Base-by-base conservation (phyloP, 2,113 vertebrate species). In the Otolemur garnettii region DNA sequence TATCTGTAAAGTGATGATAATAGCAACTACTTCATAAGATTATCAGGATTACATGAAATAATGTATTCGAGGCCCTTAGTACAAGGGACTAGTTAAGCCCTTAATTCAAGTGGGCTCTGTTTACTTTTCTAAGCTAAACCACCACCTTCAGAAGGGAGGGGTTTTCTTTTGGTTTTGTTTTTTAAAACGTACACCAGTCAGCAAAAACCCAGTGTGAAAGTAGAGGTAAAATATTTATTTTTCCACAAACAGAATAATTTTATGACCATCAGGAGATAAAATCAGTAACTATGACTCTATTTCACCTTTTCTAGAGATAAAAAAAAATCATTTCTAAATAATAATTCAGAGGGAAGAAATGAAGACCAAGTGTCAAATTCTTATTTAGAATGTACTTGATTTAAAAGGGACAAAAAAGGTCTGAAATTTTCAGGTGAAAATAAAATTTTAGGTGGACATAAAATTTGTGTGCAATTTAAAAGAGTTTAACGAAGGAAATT, bases 51-150 rank as follows among this genome's bases (percentile, higher is more conserved):
- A 81, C 35, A 85, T 90, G n/a, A 81, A 90, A 90, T 45, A 69
- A n/a, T 45, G 5, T 55, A 69, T 55, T 77, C 68, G 87, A 82
- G 42, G 14, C 35, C 78, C 4, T 55, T 12, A 42, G 13, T n/a
- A 1, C 2, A 74, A 33, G 30, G 38, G 33, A 71, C 60, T 78
- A 77, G 59, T 68, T 87, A 38, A 35, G 28, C 33, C 81, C 30
- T 77, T 77, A 79, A 78, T 64, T 72, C 30, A 80, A 60, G 18
- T 50, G 55, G 64, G 50, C 19, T 64, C 12, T 33, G 68, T 57
- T 87, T 45, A 87, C 42, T 22, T 90, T 81, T 92, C 84, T 87
- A 87, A 91, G 62, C 18, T 87, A 33, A n/a, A 78, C 6, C 30
- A 12, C 35, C 68, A 38, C 80, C 15, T 69, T 42, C 53, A 91